Base-by-base conservation (phyloP, 2,888 invertebrate genomes). In the Philaethria dido region DNA sequence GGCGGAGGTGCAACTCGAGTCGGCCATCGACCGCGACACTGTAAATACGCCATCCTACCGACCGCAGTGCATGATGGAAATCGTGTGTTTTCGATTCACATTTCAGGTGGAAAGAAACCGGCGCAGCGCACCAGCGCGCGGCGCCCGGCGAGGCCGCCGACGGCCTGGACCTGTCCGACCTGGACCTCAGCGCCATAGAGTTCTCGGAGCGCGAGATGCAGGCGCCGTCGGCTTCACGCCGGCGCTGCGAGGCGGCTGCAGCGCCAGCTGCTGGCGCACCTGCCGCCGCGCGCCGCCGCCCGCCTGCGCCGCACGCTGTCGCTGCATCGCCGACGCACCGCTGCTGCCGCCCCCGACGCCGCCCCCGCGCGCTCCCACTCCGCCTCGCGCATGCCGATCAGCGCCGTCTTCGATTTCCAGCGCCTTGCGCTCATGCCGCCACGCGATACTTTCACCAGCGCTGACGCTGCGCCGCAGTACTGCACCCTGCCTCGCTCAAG, bases 181-280 rank as follows among this genome's bases (percentile, higher is more conserved):
- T 96, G 82, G 95, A 96, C 87, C 87, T 96, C 77, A 94, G 95
- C 79, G 93, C 95, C 76, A 92, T 96, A 77, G 94, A 94, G 84
- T 88, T 96, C 70, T 94, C 95, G 74, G 95, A 95, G 85, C 94
- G 94, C 80, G 96, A 96, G 91, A 90, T 95, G 78, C 94, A 94
- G 80, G 94, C 78, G 71, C 72, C 77, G 72, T 77, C 77, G 68
- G 78, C 61, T 93, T 96, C 74, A 95, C 96, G 75, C 96, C 96
- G 39, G 95, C 94, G 73, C 90, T 96, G 76, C 95, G 73, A 94
- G 95, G 76, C 94, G 95, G 48, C 94, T 95, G 80, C 95, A 95
- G 89, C 94, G 94, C 69, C 95, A 95, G 84, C 89, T 96, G 75
- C 89, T 96, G 67, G 94, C 95, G 74, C 95, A 95, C 82, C 84